phyloP scores from a whole-genome alignment of 2,113 vertebrate genomes.

The Syngnathoides biaculeatus region DNA sequence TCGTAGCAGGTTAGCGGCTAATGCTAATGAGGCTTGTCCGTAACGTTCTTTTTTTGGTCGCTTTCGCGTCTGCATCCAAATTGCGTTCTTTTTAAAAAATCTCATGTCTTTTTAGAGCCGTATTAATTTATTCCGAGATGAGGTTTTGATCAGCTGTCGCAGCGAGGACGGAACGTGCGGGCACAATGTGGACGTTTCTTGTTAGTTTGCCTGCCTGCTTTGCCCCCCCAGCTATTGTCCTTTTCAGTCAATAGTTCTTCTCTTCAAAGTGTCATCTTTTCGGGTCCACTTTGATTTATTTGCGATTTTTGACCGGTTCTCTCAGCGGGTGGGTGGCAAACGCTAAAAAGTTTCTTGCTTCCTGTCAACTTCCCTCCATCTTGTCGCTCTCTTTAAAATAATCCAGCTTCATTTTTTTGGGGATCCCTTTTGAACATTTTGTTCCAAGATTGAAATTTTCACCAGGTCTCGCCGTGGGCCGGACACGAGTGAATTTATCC shows the following conservation, averaged over 20 bases:
- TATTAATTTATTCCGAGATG: neutral
- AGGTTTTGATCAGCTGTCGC: neutral
- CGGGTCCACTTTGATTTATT: neutral
- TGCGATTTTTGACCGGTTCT: neutral
- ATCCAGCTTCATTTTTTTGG: neutral
- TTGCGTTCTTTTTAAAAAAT: neutral
- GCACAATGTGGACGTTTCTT: too few relatives aligned
- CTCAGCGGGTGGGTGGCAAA: neutral
- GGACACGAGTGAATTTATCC: too few relatives aligned
- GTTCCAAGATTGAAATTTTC: neutral
- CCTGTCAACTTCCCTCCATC: too few relatives aligned
- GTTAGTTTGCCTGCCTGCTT: too few relatives aligned
- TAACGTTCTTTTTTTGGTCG: too few relatives aligned
- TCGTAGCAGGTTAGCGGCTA: conserved; percentile 57
- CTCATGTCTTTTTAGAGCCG: neutral
- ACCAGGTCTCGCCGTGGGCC: too few relatives aligned
- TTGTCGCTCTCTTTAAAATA: neutral
- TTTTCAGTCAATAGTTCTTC: neutral
- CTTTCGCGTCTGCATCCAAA: neutral
- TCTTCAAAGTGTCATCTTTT: neutral
- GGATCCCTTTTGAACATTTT: neutral
- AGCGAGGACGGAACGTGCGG: too few relatives aligned
- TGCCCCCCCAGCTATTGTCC: too few relatives aligned
- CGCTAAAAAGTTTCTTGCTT: neutral
- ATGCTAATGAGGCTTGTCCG: neutral